Evolutionary conservation across 1,140 invertebrate species (phyloP), one percentile per base, ranked within the genome.

Genomic region (Philaenus spumarius): DNA sequence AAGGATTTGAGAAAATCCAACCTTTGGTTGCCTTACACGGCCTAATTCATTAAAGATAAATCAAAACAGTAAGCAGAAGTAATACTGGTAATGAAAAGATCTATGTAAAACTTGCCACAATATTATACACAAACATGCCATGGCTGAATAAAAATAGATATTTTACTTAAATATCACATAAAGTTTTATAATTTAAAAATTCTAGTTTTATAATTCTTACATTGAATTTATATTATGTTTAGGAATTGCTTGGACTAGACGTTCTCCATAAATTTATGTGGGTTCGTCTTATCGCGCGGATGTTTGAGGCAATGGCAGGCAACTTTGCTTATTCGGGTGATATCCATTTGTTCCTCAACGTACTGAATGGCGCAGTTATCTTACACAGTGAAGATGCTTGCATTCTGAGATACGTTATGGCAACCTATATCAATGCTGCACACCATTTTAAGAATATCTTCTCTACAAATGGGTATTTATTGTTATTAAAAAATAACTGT

Each of bases 381-480:
- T 75, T 99, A 24, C 95, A 98, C 72, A 94, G 93, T 67, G 95
- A 98, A 76, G 95, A 99, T 73, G 88, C 93, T 0, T 87, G 93
- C 55, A 95, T 99, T 66, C 79, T 99, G 23, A 78, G 97, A 70
- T 93, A 95, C 69, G 96, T 97, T 24, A 89, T 97, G 72, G 93
- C 96, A 0, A 96, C 95, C 0, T 97, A 96, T 67, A 93, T 99
- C 54, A 98, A 97, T 73, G 94, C 95, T 2, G 93, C 93, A 2
- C 93, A 94, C 63, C 95, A 98, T 77, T 99, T 99, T 71, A 98
- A 97, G 73, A 97, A 98, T 69, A 95, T 99, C 50, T 99, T 99
- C 73, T 95, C 95, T 5, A 95, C 91, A 4, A 97, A 98, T 73
- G 96, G 95, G 82, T 90, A 75, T 66, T 40, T 60, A 59, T 12